A percentile compares a stretch with the other conserved stretches of the same genome.
Evolutionary conservation across 2,888 invertebrate genomes (phyloP).

Genomic region (Mythimna lalbum): DNA sequence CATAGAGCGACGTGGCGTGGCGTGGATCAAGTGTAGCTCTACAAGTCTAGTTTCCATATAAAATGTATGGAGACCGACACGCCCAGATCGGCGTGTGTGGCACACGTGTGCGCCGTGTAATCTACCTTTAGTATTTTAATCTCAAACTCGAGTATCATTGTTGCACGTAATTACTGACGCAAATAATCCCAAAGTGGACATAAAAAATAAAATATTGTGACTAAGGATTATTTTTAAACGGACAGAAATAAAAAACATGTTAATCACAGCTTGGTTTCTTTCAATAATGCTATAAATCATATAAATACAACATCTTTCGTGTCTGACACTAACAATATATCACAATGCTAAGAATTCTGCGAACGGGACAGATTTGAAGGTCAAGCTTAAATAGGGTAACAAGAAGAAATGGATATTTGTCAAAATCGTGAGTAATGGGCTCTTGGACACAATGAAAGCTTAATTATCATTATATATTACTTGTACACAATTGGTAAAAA

Average conservation of each 20-base stretch:
- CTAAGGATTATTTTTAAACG: slow-evolving; percentile 31
- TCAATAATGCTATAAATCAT: slow-evolving; percentile 65
- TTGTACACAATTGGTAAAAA: no score
- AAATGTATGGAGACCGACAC: no score
- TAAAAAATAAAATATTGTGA: slow-evolving; percentile 28
- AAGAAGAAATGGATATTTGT: slow-evolving; percentile 24
- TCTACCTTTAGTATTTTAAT: not conserved
- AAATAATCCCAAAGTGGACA: slow-evolving; percentile 18
- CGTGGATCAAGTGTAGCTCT: no score
- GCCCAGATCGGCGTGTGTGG: no score
- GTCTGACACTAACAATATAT: slow-evolving; percentile 68
- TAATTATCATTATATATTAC: no score
- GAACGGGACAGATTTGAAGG: slow-evolving; percentile 38
- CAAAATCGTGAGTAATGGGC: slow-evolving; percentile 37
- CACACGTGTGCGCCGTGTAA: no score
- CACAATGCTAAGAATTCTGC: slow-evolving; percentile 58
- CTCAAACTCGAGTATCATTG: slow-evolving; percentile 17
- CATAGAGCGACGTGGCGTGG: no score
- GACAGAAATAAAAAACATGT: slow-evolving; percentile 48
- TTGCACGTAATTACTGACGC: slow-evolving; percentile 39
- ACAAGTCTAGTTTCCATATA: no score
- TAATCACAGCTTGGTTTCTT: slow-evolving; percentile 80
- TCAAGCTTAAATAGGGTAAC: slow-evolving; percentile 38
- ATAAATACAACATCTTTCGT: slow-evolving; percentile 63
- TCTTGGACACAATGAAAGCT: no score